Conservation (phyloP, 1,140 invertebrate species). For the Oncopodura yosiiana region DNA sequence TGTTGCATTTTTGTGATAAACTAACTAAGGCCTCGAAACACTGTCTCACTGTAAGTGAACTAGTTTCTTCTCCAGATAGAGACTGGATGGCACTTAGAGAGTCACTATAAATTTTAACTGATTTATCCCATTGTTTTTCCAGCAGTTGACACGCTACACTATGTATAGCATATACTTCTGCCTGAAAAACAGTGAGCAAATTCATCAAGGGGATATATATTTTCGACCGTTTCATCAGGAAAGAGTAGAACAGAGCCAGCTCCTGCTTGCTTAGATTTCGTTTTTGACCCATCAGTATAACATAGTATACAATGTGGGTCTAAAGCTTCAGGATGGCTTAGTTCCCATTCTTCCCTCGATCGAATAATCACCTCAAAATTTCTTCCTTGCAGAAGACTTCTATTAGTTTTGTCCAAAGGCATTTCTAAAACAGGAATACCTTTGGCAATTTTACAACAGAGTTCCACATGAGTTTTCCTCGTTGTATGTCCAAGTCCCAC, state of each 20-base stretch:
- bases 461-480: background rate
- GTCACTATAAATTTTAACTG: too few relatives aligned
- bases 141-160: too few relatives aligned
- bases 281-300: slow-evolving; percentile 2
- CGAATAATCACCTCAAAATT: background rate
- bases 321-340: too few relatives aligned
- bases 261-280: background rate
- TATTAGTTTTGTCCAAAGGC: background rate
- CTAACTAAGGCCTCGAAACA: background rate
- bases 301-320: background rate
- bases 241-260: too few relatives aligned
- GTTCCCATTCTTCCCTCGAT: background rate
- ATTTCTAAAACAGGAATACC: background rate
- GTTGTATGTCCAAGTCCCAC: background rate
- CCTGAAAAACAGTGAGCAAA: background rate
- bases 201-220: background rate
- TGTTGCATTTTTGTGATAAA: too few relatives aligned
- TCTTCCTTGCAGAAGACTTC: too few relatives aligned
- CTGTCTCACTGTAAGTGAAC: background rate
- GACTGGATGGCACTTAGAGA: too few relatives aligned
- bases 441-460: background rate
- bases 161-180: background rate
- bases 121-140: too few relatives aligned
- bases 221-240: background rate
- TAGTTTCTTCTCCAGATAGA: too few relatives aligned